These are phyloP conservation scores for Hyles vespertilio DNA, from an alignment of 1,140 invertebrate genomes.

Conservation along the genomic window DNA sequence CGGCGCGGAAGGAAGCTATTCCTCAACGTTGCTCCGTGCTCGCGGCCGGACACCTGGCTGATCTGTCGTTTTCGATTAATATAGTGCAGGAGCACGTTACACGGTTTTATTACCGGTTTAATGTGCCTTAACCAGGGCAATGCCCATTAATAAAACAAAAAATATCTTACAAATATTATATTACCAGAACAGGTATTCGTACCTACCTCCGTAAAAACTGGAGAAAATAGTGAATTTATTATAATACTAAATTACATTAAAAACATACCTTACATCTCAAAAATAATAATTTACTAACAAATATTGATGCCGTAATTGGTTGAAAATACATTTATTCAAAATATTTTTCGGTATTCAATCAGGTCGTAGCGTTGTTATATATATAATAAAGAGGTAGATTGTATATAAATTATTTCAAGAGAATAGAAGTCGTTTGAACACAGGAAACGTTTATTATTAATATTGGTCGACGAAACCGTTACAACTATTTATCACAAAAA, in stretches of 20 bases:
- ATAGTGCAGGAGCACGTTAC: not conserved
- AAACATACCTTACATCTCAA: constrained; percentile 72
- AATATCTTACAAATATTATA: constrained; percentile 42
- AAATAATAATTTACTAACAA: constrained; percentile 75
- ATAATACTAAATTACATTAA: constrained; percentile 70
- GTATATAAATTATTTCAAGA: constrained; percentile 25
- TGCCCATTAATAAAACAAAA: constrained; percentile 29
- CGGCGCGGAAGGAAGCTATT: constrained; percentile 33
- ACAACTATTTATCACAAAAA: too few relatives aligned
- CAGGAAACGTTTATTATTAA: too few relatives aligned
- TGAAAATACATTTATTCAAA: constrained; percentile 5
- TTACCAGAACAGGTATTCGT: constrained; percentile 57
- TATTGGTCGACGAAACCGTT: too few relatives aligned
- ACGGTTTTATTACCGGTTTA: not conserved
- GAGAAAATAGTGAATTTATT: constrained; percentile 47
- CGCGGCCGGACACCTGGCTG: not conserved
- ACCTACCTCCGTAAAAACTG: constrained; percentile 48
- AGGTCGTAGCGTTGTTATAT: not conserved
- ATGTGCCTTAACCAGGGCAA: not conserved
- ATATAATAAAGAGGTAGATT: constrained; percentile 7
- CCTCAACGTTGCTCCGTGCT: constrained; percentile 21
- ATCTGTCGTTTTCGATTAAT: not conserved
- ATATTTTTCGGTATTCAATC: not conserved
- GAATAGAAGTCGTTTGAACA: too few relatives aligned
- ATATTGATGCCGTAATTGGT: constrained; percentile 33